Evolutionary conservation across 2,888 invertebrate species (phyloP).

Genomic region (Sarcophaga rosellei): DNA sequence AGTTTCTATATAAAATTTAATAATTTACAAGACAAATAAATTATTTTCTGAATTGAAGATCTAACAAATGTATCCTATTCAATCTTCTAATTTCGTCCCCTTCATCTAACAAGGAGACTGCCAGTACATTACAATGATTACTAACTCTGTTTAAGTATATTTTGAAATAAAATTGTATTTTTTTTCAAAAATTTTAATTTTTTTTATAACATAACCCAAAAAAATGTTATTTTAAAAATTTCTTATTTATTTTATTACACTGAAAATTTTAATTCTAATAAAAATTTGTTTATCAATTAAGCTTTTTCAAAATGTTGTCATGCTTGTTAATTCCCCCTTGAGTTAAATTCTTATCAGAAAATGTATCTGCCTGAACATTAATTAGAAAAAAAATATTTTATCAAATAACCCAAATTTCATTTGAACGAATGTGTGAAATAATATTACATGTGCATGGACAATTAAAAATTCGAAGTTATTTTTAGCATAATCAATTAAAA

Average conservation of each 20-base stretch:
- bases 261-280: too few relatives aligned
- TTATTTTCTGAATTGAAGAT: too few relatives aligned
- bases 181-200: neutral
- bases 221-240: neutral
- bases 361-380: neutral
- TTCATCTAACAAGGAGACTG: too few relatives aligned
- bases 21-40: too few relatives aligned
- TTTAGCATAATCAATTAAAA: constrained; percentile 53
- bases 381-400: neutral
- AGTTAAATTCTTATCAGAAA: neutral
- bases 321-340: neutral
- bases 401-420: constrained; percentile 36
- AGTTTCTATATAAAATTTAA: too few relatives aligned
- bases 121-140: too few relatives aligned
- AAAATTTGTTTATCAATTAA: neutral
- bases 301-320: too few relatives aligned
- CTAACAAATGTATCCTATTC: too few relatives aligned
- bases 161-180: too few relatives aligned
- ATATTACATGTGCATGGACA: constrained; percentile 43
- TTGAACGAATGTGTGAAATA: constrained; percentile 18
- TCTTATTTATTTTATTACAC: neutral
- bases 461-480: constrained; percentile 50
- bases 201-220: neutral
- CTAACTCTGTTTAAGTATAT: too few relatives aligned
- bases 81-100: too few relatives aligned